Percentiles rank a stretch among this genome's conserved stretches.
Evolutionary conservation across 2,113 vertebrate species (phyloP).

Genomic region (Opisthocomus hoazin): DNA sequence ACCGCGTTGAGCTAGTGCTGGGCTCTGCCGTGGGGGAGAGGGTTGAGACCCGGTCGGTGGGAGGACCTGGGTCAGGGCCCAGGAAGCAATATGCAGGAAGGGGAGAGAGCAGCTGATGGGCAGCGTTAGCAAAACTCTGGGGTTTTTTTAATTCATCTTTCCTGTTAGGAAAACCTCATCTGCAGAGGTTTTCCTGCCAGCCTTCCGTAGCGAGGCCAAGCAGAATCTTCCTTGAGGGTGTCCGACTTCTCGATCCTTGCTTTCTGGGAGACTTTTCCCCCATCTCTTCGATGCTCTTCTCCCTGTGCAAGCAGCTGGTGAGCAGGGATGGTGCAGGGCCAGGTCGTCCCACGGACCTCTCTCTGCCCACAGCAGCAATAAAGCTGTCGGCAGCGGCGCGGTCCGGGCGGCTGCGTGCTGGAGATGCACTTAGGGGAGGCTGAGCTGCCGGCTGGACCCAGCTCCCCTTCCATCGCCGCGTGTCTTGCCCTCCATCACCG

Average conservation of each 20-base stretch:
- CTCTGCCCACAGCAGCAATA: background rate
- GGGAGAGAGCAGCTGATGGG: background rate
- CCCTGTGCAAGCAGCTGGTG: background rate
- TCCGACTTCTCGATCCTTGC: background rate
- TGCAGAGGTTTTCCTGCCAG: background rate
- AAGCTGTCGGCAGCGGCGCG: constrained; percentile 16
- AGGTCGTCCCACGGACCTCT: background rate
- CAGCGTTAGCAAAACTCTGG: background rate
- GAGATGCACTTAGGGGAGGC: background rate
- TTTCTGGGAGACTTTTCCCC: background rate
- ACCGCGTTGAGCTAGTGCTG: background rate
- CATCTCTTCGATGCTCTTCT: rapidly evolving
- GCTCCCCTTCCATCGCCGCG: background rate
- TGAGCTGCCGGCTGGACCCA: background rate
- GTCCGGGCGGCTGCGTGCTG: background rate
- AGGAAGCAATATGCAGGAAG: background rate
- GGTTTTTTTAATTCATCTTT: background rate
- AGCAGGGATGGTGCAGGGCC: background rate
- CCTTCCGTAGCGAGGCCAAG: background rate
- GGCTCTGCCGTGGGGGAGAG: background rate
- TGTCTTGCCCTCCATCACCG: background rate
- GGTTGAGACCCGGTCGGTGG: background rate
- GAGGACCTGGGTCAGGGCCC: background rate
- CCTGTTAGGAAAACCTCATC: background rate
- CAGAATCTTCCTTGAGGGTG: background rate